A percentile compares a stretch with the other conserved stretches of the same genome.
These are phyloP conservation scores for Diarsia rubi DNA, from an alignment of 2,888 invertebrate species.

Conservation along the genomic window DNA sequence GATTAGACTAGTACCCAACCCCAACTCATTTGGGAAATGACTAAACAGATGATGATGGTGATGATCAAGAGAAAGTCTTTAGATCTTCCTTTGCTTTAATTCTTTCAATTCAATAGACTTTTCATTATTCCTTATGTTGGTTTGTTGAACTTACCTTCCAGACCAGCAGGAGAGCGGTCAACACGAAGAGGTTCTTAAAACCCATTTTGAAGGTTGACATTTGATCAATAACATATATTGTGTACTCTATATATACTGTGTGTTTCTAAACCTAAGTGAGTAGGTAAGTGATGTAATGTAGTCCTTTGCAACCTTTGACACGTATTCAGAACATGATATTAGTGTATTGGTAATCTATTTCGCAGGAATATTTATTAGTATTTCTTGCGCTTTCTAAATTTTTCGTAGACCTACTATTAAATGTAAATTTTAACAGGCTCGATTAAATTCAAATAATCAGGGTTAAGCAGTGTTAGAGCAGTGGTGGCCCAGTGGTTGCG, in stretches of 20 bases:
- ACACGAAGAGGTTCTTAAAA: slow-evolving; percentile 67
- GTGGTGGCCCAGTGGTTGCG: too few species aligned
- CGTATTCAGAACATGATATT: slow-evolving; percentile 69
- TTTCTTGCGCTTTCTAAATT: slow-evolving; percentile 22
- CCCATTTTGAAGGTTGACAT: slow-evolving; percentile 76
- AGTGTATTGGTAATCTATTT: slow-evolving; percentile 33
- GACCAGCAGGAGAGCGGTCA: slow-evolving; percentile 64
- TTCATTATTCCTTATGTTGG: neutral
- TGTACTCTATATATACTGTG: slow-evolving; percentile 79
- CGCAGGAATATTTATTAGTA: neutral
- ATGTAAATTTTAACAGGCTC: too few species aligned
- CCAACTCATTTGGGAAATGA: neutral
- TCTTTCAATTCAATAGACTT: neutral
- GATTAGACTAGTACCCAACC: neutral
- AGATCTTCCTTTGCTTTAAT: neutral
- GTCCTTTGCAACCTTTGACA: slow-evolving; percentile 70
- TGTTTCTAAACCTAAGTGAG: slow-evolving; percentile 81
- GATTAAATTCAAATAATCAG: too few species aligned
- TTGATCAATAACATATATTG: slow-evolving; percentile 69
- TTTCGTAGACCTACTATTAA: slow-evolving; percentile 8
- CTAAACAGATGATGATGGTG: neutral
- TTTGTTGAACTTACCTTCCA: slow-evolving; percentile 65
- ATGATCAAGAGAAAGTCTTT: neutral
- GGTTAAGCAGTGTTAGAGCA: too few species aligned
- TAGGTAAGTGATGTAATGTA: slow-evolving; percentile 74